A percentile compares a stretch with the other conserved stretches of the same genome.
phyloP scores from a whole-genome alignment of 2,888 invertebrate genomes.

The Platycnemis pennipes region DNA sequence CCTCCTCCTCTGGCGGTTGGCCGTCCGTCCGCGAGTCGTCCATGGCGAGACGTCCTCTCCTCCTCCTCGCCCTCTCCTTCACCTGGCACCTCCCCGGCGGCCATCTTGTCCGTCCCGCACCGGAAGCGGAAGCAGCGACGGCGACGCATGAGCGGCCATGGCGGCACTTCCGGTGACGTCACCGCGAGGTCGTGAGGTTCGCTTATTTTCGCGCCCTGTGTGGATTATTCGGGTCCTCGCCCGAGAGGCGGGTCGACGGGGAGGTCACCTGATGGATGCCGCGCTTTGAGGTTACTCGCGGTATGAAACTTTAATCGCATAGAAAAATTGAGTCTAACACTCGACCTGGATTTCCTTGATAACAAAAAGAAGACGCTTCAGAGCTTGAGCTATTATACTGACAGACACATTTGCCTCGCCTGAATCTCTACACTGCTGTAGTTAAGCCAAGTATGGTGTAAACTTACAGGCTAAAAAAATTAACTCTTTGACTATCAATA shows the following conservation, averaged over 20 bases:
- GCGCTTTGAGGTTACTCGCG: no score
- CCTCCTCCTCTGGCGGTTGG: background rate
- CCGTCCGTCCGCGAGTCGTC: background rate
- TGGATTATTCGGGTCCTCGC: background rate
- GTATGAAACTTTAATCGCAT: no score
- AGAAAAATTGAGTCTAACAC: background rate
- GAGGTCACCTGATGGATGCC: no score
- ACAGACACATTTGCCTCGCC: background rate
- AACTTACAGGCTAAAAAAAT: no score
- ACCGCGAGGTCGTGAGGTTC: slow-evolving; percentile 49
- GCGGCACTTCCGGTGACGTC: slow-evolving; percentile 67
- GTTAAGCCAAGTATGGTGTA: no score
- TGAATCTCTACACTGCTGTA: background rate
- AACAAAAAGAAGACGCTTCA: background rate
- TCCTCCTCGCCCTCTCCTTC: slow-evolving; percentile 57
- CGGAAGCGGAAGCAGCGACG: slow-evolving; percentile 66
- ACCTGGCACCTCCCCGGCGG: slow-evolving; percentile 67
- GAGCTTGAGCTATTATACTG: background rate
- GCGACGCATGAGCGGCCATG: slow-evolving; percentile 62
- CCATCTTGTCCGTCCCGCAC: slow-evolving; percentile 55
- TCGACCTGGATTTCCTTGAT: background rate
- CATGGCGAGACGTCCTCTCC: slow-evolving; percentile 47
- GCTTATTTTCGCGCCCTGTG: slow-evolving; percentile 41
- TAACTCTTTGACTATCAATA: no score
- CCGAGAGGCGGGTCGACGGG: background rate